Base-by-base conservation (phyloP, 2,113 vertebrate species). In the Phasianus colchicus region DNA sequence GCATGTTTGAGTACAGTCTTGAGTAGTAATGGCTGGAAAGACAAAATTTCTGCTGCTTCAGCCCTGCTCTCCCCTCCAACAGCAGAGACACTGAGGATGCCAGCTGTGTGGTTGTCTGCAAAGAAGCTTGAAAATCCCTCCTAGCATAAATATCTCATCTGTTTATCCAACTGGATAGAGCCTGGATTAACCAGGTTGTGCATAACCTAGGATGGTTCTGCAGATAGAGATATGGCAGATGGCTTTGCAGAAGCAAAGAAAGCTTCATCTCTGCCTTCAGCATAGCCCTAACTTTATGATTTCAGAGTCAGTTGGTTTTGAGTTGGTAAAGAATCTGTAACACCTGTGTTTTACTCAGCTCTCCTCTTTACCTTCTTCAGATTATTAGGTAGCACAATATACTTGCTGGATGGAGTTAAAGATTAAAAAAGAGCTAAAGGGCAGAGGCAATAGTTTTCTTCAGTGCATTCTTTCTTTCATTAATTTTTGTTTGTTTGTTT, bases 91-190 rank as follows among this genome's bases (percentile, higher is more conserved):
- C 61, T 83, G 55, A 83, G 22, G 6, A 0, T 18, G 72, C 45
- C 78, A 92, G 63, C 27, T 86, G 78, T 88, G 64, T 0, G 1
- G 7, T 71, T 70, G 24, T 66, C 71, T 66, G 50, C 32, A 57
- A 48, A 89, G 60, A 69, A 88, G 19, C 74, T 61, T 91, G 85
- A 74, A 91, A 95, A 95, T 67, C 83, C 75, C 91, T 83, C 16
- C 42, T 32, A 90, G 88, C 89, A 81, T 92, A 92, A 95, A 89
- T 52, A 89, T 77, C 57, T 69, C 11, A 67, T 93, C 80, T 90
- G 52, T 1, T 9, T 80, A 60, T 74, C 75, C 57, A 71, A 2
- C 43, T 86, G 79, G 72, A 88, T 0, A 10, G 82, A 76, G 84
- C 9, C 45, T 88, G 86, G 40, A 74, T 82, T 70, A 42, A 70